These are phyloP conservation scores for Chaitophorus viminalis DNA, from an alignment of 2,888 invertebrate genomes.

Conservation along the genomic window DNA sequence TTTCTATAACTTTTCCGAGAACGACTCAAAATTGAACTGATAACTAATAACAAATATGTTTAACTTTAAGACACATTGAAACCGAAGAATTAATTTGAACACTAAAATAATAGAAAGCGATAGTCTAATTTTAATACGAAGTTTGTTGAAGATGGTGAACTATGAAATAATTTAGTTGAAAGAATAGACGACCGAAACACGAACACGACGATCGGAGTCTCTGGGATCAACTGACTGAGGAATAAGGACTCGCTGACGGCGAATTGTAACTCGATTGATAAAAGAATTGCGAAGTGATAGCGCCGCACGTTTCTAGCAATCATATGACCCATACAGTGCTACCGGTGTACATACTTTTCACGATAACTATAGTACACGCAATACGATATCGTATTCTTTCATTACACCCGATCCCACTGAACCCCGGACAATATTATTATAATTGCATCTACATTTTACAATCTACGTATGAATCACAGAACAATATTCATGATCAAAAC, in stretches of 20 bases:
- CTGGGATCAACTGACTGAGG: constrained; percentile 57
- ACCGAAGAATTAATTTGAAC: neutral
- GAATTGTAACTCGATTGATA: constrained; percentile 42
- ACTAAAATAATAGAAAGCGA: constrained; percentile 17
- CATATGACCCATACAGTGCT: constrained; percentile 36
- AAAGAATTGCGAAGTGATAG: constrained; percentile 34
- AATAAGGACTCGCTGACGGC: too few relatives aligned
- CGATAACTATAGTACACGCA: neutral
- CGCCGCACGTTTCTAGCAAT: constrained; percentile 46
- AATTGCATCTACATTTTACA: too few relatives aligned
- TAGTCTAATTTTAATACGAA: neutral
- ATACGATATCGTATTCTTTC: neutral
- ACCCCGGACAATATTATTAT: too few relatives aligned
- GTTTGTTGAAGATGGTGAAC: neutral
- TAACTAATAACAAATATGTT: neutral
- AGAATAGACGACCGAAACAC: neutral
- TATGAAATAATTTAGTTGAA: neutral
- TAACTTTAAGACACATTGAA: constrained; percentile 18
- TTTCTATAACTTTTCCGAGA: constrained; percentile 8
- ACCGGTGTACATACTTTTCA: neutral
- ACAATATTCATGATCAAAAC: too few relatives aligned
- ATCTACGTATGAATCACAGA: too few relatives aligned
- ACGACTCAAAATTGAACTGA: neutral
- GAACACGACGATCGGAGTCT: constrained; percentile 43
- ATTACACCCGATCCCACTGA: too few relatives aligned